A percentile compares a stretch with the other conserved stretches of the same genome.
These are phyloP conservation scores for Oplegnathus fasciatus DNA, from an alignment of 2,113 vertebrate genomes.

Conservation along the genomic window DNA sequence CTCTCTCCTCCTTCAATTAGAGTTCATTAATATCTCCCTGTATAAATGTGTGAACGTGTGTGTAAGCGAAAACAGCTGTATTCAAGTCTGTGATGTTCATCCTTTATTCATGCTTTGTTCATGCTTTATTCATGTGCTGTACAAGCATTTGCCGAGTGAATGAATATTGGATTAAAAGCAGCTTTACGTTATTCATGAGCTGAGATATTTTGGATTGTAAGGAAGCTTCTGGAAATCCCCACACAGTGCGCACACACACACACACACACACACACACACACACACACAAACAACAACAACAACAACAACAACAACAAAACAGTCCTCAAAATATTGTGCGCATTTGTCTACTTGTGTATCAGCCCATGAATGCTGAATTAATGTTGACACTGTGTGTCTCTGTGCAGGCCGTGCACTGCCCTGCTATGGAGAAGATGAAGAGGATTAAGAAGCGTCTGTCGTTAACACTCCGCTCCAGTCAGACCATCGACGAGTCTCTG, in stretches of 20 bases:
- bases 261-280: background rate
- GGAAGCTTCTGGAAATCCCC: background rate
- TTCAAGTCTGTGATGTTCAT: conserved; percentile 59
- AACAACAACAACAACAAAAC: conserved; percentile 8
- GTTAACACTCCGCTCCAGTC: conserved; percentile 95
- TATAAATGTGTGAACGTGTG: conserved; percentile 41
- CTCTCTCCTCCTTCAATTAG: conserved; percentile 48
- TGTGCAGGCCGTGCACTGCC: conserved; percentile 86
- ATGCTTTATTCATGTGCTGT: conserved; percentile 71
- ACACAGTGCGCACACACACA: background rate
- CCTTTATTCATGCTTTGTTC: conserved; percentile 65
- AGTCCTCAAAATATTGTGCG: conserved; percentile 1
- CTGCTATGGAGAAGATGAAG: conserved; percentile 94
- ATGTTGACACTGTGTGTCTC: background rate
- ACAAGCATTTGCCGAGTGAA: conserved; percentile 62
- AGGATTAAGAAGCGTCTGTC: conserved; percentile 97
- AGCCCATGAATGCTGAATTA: background rate
- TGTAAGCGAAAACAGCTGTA: conserved; percentile 55
- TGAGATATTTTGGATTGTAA: conserved; percentile 60
- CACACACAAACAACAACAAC: conserved; percentile 1
- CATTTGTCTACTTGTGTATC: conserved; percentile 4
- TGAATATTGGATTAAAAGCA: conserved; percentile 83
- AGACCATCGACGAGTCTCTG: conserved; percentile 97
- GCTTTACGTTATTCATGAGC: conserved; percentile 78
- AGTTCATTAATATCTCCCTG: conserved; percentile 30